Evolutionary conservation across 2,797 vertebrate species (phyloP).

Genomic region (Oceanodroma leucorhoa): DNA sequence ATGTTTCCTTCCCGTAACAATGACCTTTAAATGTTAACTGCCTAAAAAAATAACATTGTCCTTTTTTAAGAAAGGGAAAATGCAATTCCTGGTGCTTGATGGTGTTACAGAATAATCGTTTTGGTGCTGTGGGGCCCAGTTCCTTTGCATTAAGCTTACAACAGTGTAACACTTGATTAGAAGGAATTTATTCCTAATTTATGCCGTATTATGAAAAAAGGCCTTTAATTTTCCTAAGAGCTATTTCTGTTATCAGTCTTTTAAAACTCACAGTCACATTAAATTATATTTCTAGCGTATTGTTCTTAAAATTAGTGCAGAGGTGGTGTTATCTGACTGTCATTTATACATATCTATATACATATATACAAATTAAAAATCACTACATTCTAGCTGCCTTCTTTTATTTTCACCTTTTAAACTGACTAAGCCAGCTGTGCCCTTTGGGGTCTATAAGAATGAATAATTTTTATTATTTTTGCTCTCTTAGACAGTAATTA

Average conservation of each 20-base stretch:
- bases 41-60: conserved; percentile 32
- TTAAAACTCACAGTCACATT: conserved; percentile 8
- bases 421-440: conserved; percentile 34
- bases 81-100: background rate
- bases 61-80: background rate
- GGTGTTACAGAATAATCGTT: background rate
- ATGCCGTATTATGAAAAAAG: background rate
- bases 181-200: conserved; percentile 18
- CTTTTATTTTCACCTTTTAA: conserved; percentile 58
- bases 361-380: conserved; percentile 6
- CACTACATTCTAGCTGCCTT: background rate
- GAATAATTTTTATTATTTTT: conserved; percentile 63
- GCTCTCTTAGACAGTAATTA: conserved; percentile 59
- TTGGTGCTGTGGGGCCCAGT: background rate
- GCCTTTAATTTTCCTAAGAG: conserved; percentile 11
- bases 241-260: conserved; percentile 15
- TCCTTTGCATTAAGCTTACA: conserved; percentile 2
- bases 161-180: background rate
- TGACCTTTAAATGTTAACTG: conserved; percentile 70
- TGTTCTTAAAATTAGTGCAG: conserved; percentile 15
- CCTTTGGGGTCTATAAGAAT: conserved; percentile 53
- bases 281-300: conserved; percentile 20
- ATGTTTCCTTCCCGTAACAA: background rate
- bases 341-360: background rate
- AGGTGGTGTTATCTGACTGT: conserved; percentile 9